phyloP scores from a whole-genome alignment of 2,113 vertebrate genomes.

The Gobio gobio region DNA sequence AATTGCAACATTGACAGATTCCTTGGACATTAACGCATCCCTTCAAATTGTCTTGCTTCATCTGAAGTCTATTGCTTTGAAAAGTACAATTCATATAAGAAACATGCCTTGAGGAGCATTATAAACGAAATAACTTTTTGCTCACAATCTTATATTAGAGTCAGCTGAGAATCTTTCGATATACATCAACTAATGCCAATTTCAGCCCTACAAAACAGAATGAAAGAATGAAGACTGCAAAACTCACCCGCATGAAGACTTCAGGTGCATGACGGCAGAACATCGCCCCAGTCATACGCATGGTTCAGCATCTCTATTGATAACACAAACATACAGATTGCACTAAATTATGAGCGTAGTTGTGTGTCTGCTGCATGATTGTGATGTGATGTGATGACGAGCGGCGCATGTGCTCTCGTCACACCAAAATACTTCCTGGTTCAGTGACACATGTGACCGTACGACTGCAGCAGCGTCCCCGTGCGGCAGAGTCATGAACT shows the following conservation, averaged over 20 bases:
- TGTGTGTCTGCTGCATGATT: slow-evolving; percentile 2
- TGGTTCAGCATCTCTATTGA: not conserved
- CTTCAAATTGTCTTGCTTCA: not conserved
- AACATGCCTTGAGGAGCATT: no score
- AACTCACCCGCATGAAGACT: slow-evolving; percentile 20
- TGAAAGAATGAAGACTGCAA: not conserved
- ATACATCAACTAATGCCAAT: not conserved
- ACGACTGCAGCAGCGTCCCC: slow-evolving; percentile 18
- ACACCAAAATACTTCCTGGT: slow-evolving; percentile 74
- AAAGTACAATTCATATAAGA: not conserved
- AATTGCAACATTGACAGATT: not conserved
- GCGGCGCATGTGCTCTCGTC: slow-evolving; percentile 38
- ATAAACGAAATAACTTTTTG: not conserved
- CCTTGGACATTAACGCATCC: not conserved
- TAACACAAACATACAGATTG: slow-evolving; percentile 1
- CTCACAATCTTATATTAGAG: not conserved
- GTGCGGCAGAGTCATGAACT: not conserved
- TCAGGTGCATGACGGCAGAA: slow-evolving; percentile 24
- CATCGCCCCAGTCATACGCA: not conserved
- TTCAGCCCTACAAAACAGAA: not conserved
- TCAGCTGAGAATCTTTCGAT: no score
- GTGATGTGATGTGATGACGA: slow-evolving; percentile 21
- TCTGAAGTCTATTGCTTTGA: not conserved
- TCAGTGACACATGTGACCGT: slow-evolving; percentile 60
- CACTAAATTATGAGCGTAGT: slow-evolving; percentile 9